phyloP scores from a whole-genome alignment of 2,888 invertebrate genomes.

The Heliconius charithonia region DNA sequence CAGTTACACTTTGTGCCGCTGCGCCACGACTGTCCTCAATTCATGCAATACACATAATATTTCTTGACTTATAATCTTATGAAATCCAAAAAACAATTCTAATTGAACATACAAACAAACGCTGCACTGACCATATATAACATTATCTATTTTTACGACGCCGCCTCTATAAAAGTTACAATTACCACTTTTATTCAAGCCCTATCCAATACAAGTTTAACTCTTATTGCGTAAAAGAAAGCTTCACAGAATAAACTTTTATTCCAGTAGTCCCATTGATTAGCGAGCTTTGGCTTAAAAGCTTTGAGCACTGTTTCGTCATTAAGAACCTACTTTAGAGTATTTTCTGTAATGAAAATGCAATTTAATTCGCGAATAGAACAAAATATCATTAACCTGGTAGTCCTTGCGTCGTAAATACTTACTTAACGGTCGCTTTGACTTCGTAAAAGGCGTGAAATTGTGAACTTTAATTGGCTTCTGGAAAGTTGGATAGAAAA shows the following conservation, averaged over 20 bases:
- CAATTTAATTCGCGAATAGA: constrained; percentile 42
- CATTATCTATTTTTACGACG: constrained; percentile 71
- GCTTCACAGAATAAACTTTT: constrained; percentile 32
- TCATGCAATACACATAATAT: not conserved
- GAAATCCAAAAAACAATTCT: constrained; percentile 49
- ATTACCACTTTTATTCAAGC: constrained; percentile 44
- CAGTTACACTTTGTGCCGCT: too few species aligned
- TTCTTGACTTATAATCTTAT: not conserved
- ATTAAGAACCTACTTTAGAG: constrained; percentile 44
- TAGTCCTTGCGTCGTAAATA: constrained; percentile 1
- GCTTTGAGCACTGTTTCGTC: constrained; percentile 59
- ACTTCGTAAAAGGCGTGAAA: constrained; percentile 7
- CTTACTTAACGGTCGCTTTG: not conserved
- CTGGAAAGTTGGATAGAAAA: not conserved
- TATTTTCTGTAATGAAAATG: constrained; percentile 23
- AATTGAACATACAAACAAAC: constrained; percentile 59
- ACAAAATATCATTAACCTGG: constrained; percentile 16
- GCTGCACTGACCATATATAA: constrained; percentile 53
- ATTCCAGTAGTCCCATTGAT: constrained; percentile 59
- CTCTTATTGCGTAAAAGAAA: constrained; percentile 48
- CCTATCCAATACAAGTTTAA: constrained; percentile 45
- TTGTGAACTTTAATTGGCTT: constrained; percentile 5
- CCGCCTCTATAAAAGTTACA: constrained; percentile 61
- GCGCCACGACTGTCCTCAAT: too few species aligned
- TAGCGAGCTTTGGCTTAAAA: constrained; percentile 54